phyloP scores from a whole-genome alignment of 2,797 vertebrate species.

The Liparis tanakae region DNA sequence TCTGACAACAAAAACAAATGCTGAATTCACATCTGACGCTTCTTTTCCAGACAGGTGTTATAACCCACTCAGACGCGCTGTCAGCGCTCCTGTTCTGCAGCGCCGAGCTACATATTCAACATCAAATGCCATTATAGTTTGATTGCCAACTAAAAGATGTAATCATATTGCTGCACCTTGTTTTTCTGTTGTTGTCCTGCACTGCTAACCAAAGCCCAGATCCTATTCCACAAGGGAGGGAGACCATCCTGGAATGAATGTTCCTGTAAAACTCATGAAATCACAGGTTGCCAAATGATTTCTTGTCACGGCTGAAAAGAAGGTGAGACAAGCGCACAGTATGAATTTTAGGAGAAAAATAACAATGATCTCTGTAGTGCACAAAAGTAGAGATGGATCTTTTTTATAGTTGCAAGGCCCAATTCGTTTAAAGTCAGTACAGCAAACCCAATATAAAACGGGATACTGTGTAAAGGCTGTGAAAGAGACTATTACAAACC shows the following conservation, averaged over 20 bases:
- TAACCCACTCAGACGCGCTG: conserved; percentile 13
- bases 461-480: not conserved
- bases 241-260: conserved; percentile 28
- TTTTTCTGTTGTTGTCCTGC: conserved; percentile 35
- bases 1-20: conserved; percentile 41
- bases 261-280: conserved; percentile 36
- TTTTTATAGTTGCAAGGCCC: not conserved
- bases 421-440: conserved; percentile 31
- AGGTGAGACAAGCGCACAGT: not conserved
- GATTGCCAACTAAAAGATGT: conserved; percentile 47
- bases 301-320: conserved; percentile 24
- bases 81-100: conserved; percentile 23
- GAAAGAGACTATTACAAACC: not conserved
- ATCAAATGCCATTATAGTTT: conserved; percentile 22
- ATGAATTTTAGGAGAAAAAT: not conserved
- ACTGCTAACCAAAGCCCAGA: conserved; percentile 14
- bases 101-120: conserved; percentile 30
- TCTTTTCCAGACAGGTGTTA: conserved; percentile 34
- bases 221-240: conserved; percentile 10
- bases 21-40: conserved; percentile 44
- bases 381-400: conserved; percentile 6
- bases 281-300: conserved; percentile 30
- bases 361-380: conserved; percentile 9
- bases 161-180: conserved; percentile 46
- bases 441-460: conserved; percentile 14